Conservation (phyloP, 1,140 invertebrate species). For the Sarcophaga bullata region DNA sequence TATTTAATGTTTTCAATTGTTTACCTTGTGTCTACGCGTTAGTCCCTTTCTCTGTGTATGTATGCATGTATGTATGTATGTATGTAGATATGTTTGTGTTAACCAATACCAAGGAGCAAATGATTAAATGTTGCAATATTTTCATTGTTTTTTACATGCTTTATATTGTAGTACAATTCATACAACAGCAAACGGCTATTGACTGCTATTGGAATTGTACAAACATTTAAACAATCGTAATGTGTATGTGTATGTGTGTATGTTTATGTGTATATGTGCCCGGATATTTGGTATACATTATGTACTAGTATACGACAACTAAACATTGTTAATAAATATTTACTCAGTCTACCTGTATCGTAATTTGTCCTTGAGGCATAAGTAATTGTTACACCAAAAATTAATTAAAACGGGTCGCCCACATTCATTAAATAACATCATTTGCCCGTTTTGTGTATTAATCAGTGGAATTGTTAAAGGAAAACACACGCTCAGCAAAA, state of each 20-base stretch:
- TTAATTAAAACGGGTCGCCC: not conserved
- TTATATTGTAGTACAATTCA: no score
- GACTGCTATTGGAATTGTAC: no score
- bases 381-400: slow-evolving; percentile 16
- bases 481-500: no score
- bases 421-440: not conserved
- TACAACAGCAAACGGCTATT: no score
- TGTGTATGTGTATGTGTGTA: not conserved
- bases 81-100: no score
- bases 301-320: no score
- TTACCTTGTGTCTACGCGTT: not conserved
- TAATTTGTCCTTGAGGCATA: not conserved
- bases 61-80: no score
- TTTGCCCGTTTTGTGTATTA: not conserved
- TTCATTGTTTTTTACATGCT: not conserved
- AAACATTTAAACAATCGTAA: not conserved
- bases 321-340: no score
- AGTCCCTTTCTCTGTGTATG: no score
- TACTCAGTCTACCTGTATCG: no score
- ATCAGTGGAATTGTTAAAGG: not conserved
- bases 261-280: not conserved
- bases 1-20: not conserved
- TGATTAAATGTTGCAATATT: slow-evolving; percentile 21
- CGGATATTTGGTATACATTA: no score
- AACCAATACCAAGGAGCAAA: not conserved